Conservation (phyloP, 2,888 invertebrate genomes). For the Zeuzera pyrina region DNA sequence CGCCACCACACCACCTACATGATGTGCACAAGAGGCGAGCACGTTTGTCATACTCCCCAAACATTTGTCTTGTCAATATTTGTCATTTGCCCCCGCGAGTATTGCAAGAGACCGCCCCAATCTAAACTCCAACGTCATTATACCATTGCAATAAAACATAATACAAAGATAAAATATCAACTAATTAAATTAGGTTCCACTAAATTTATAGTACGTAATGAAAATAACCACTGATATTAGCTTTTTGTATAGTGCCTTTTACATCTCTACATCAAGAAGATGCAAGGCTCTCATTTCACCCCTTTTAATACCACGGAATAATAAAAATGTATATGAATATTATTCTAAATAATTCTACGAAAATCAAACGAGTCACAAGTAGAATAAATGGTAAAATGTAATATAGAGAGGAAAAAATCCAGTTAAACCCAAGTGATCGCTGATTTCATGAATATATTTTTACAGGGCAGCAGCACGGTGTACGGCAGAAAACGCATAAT, state of each 20-base stretch:
- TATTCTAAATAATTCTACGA: too few species aligned
- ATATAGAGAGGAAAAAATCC: conserved; percentile 12
- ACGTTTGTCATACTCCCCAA: conserved; percentile 51
- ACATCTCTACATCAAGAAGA: too few species aligned
- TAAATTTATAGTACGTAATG: too few species aligned
- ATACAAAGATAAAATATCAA: conserved; percentile 17
- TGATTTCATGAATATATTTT: conserved; percentile 67
- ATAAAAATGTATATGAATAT: too few species aligned
- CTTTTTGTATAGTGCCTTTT: too few species aligned
- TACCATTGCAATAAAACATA: conserved; percentile 21
- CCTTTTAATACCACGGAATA: too few species aligned
- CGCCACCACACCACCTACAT: conserved; percentile 31
- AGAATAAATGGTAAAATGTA: conserved; percentile 4
- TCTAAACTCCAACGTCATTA: too few species aligned
- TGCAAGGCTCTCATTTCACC: too few species aligned
- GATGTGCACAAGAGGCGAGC: conserved; percentile 43
- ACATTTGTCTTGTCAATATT: conserved; percentile 65
- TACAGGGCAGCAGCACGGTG: conserved; percentile 51
- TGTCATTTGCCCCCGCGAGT: conserved; percentile 42
- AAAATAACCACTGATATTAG: too few species aligned
- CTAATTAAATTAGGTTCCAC: too few species aligned
- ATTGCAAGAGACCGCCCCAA: conserved; percentile 41
- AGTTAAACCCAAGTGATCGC: too few species aligned
- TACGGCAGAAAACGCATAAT: conserved; percentile 67
- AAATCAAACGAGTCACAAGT: too few species aligned